These are phyloP conservation scores for Atta colombica DNA, from an alignment of 1,140 invertebrate species.

Conservation along the genomic window DNA sequence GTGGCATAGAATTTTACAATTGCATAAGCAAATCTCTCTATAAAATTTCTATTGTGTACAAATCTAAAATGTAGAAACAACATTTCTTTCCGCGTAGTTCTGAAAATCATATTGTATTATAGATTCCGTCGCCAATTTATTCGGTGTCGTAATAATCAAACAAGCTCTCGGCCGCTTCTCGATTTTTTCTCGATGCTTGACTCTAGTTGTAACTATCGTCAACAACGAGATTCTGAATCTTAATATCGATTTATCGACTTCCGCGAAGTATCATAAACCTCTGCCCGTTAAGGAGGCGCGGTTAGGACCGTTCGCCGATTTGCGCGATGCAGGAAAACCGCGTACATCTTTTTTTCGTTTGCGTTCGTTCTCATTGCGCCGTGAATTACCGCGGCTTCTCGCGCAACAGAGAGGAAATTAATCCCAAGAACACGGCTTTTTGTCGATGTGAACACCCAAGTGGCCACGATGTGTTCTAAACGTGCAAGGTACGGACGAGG, in stretches of 20 bases:
- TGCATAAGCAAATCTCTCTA: background rate
- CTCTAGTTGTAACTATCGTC: background rate
- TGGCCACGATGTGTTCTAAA: conserved; percentile 17
- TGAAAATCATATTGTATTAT: conserved; percentile 69
- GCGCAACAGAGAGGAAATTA: conserved; percentile 67
- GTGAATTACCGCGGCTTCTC: conserved; percentile 62
- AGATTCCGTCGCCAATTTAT: conserved; percentile 64
- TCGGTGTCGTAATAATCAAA: conserved; percentile 68
- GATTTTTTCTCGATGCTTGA: conserved; percentile 43
- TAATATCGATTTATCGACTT: conserved; percentile 55
- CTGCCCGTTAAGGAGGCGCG: conserved; percentile 15
- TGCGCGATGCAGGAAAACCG: conserved; percentile 44
- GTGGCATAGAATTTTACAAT: background rate
- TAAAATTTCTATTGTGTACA: background rate
- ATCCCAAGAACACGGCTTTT: conserved; percentile 59
- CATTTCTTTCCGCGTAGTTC: conserved; percentile 32
- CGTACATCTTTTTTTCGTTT: conserved; percentile 56
- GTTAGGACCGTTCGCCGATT: conserved; percentile 18
- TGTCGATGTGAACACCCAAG: conserved; percentile 22
- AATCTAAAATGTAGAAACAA: background rate
- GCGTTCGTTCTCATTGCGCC: conserved; percentile 57
- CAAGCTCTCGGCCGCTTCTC: conserved; percentile 48
- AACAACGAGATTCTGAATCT: conserved; percentile 13
- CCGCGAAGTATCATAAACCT: conserved; percentile 46
- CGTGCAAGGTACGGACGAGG: background rate